Conservation (phyloP, 1,140 invertebrate genomes). For the Zaprionus kolodkinae region DNA sequence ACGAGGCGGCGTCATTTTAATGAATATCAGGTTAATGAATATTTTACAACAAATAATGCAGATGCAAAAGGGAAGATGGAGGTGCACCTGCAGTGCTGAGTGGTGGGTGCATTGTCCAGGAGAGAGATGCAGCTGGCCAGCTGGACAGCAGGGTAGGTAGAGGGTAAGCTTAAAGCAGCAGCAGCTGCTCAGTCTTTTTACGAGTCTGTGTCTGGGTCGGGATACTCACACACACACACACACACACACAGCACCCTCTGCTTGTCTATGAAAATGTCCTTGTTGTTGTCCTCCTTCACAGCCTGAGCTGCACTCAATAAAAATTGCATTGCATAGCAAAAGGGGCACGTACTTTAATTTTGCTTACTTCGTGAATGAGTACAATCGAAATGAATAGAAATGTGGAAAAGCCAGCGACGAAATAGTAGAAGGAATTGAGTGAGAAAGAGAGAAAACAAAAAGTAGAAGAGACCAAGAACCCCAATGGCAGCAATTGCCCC, state of each 20-base stretch:
- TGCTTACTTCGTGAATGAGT: slow-evolving; percentile 77
- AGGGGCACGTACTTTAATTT: slow-evolving; percentile 79
- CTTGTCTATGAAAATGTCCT: slow-evolving; percentile 3
- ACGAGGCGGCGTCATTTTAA: slow-evolving; percentile 73
- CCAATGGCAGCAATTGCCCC: neutral
- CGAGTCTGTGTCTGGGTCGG: neutral
- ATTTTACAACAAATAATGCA: slow-evolving; percentile 63
- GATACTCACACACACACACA: neutral
- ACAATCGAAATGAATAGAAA: slow-evolving; percentile 78
- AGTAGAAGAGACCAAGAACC: neutral
- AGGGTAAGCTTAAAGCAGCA: slow-evolving; percentile 8
- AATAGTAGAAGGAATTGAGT: slow-evolving; percentile 24
- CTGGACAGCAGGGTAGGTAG: slow-evolving; percentile 6
- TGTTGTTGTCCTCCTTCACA: neutral
- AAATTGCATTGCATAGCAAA: slow-evolving; percentile 71
- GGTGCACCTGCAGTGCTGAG: slow-evolving; percentile 34
- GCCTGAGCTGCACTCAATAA: slow-evolving; percentile 57
- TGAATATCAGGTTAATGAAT: slow-evolving; percentile 80
- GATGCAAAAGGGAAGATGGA: slow-evolving; percentile 9
- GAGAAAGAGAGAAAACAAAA: no score
- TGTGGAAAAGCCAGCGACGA: slow-evolving; percentile 28
- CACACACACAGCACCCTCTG: neutral
- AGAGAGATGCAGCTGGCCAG: slow-evolving; percentile 15
- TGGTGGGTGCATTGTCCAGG: neutral
- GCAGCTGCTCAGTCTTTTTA: slow-evolving; percentile 18